Base-by-base conservation (phyloP, 2,113 vertebrate species). In the Bufo gargarizans region DNA sequence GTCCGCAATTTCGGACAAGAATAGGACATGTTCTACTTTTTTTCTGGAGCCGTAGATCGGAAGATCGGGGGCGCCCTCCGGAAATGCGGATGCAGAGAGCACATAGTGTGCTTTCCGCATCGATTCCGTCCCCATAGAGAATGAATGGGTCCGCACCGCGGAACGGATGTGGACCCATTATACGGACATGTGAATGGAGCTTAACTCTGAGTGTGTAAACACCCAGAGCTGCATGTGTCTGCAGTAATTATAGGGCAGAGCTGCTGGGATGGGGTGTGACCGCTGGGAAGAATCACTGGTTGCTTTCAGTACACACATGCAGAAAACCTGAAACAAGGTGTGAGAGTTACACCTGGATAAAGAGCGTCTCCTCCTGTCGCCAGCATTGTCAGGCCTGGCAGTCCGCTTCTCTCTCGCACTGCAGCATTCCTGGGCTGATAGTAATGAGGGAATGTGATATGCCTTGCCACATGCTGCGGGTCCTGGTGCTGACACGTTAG, bases 321-420 rank as follows among this genome's bases (percentile, higher is more conserved):
- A 17, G 50, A 50, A 88, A 72, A 53, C 81, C 71, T 84, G 87
- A 88, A 88, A 84, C 87, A 59, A 88, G 87, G 87, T 84, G 79
- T 88, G 81, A 77, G 87, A 65, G 72, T 77, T 88, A 84, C 81
- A 89, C 87, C 82, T 88, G 80, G 43, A 83, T 72, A 14, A 72
- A 74, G 45, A 84, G 47, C 10, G 45, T 78, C 74, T 59, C 49
- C n/a, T 61, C 53, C 69, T 85, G 50, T 61, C 53, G 16, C 58
- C 56, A 47, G 13, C 13, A 56, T 59, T 59, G 55, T 80, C 56
- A 55, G 79, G 7, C 33, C 22, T 4, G 13, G 11, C 74, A 9
- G 3, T 11, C 50, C 11, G 17, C 50, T 69, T 4, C 65, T 69
- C 67, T 43, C 67, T 16, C 3, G 59, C 17, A 61, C 59, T 61